Evolutionary conservation across 2,888 invertebrate genomes (phyloP), one percentile per base, ranked within the genome.

Genomic region (Himalopsyche japonica): DNA sequence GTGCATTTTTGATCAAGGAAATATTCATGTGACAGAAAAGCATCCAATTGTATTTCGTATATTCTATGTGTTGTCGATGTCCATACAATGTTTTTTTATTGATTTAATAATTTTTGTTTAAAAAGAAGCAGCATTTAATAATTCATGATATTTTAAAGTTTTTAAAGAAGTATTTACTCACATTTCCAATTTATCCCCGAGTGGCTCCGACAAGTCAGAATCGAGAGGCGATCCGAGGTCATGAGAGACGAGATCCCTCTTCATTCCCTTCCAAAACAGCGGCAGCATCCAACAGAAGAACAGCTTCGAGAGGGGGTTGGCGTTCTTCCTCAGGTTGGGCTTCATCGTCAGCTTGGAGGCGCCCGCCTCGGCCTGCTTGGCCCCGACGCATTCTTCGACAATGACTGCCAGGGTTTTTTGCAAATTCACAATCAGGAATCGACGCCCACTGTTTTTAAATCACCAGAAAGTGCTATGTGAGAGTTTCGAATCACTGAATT

Each of bases 201-300:
- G 91, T 86, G 88, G 88, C 76, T 92, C 91, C 0, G 95, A 94
- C 85, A 92, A 90, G 88, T 95, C 96, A 86, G 92, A 91, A 81
- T 93, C 92, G 10, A 94, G 90, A 0, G 95, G 95, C 88, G 94
- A 93, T 37, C 95, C 94, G 32, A 97, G 91, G 90, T 97, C 96
- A 10, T 92, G 90, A 81, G 95, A 92, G 87, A 93, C 93, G 15
- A 97, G 90, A 85, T 94, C 93, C 87, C 93, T 91, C 88, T 89
- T 91, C 84, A 92, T 92, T 6, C 95, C 95, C 87, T 92, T 93
- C 82, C 91, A 89, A 10, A 92, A 88, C 81, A 92, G 91, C 10
- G 92, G 92, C 86, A 91, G 91, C 84, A 92, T 89, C 92, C 92
- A 92, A 89, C 92, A 92, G 49, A 92, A 88, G 86, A 92, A 92